phyloP scores from a whole-genome alignment of 2,888 invertebrate genomes.

The Drosophila colorata region DNA sequence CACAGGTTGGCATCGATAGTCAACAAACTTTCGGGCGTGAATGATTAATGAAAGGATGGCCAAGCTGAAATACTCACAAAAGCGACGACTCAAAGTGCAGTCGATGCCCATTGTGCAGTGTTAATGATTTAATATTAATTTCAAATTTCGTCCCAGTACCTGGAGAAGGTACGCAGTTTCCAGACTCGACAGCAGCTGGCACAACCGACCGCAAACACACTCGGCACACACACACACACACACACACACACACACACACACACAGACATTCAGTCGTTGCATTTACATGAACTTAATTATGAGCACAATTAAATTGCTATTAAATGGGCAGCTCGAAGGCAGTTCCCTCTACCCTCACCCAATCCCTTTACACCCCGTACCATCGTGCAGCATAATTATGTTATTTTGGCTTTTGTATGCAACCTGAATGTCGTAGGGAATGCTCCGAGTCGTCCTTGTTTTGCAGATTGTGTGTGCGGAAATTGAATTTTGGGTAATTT shows the following conservation, averaged over 20 bases:
- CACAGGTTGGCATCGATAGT: conserved; percentile 16
- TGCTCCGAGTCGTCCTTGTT: conserved; percentile 2
- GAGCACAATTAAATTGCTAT: conserved; percentile 73
- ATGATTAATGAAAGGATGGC: conserved; percentile 43
- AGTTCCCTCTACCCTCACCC: neutral
- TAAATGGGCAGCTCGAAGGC: conserved; percentile 53
- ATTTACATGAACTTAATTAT: conserved; percentile 50
- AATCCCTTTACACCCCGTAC: neutral
- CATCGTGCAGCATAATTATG: conserved; percentile 60
- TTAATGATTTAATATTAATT: conserved; percentile 50
- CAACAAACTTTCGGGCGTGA: conserved; percentile 5
- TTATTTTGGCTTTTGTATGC: conserved; percentile 61
- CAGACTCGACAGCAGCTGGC: conserved; percentile 13
- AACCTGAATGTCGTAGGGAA: conserved; percentile 15
- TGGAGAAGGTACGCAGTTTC: conserved; percentile 2
- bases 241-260: conserved; percentile 3
- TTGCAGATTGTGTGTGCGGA: conserved; percentile 42
- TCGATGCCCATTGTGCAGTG: conserved; percentile 19
- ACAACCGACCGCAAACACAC: conserved; percentile 28
- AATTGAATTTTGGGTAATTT: conserved; percentile 76
- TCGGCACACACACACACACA: conserved; percentile 1
- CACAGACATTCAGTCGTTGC: neutral
- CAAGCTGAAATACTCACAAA: neutral
- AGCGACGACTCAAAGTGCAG: conserved; percentile 2
- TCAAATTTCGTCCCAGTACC: conserved; percentile 23